phyloP scores from a whole-genome alignment of 2,888 invertebrate genomes.

The Glyphotaelius pellucidus region DNA sequence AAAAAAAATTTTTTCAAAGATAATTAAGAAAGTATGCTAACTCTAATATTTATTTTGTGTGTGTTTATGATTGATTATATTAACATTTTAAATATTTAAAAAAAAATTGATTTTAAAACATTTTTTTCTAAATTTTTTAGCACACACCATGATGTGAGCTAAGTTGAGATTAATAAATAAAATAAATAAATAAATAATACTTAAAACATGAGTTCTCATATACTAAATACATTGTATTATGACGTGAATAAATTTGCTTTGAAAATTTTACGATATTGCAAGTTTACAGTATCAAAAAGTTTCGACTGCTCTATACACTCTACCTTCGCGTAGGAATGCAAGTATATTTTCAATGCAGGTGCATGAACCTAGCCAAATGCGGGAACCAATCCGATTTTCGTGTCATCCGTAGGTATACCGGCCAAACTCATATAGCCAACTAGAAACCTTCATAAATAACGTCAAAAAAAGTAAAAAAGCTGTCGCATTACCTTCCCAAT shows the following conservation, averaged over 20 bases:
- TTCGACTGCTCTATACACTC: conserved; percentile 24
- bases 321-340: conserved; percentile 16
- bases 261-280: background rate
- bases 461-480: background rate
- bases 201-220: background rate
- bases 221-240: background rate
- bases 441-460: conserved; percentile 10
- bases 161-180: too few species aligned
- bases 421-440: background rate
- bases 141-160: too few species aligned
- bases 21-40: too few species aligned
- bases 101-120: too few species aligned
- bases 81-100: too few species aligned
- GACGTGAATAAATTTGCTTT: background rate
- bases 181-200: too few species aligned
- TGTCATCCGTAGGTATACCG: background rate
- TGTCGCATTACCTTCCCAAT: background rate
- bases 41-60: too few species aligned
- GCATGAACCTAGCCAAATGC: conserved; percentile 42
- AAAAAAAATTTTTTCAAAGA: too few species aligned
- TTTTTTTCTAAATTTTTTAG: too few species aligned
- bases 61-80: too few species aligned
- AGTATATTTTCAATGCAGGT: conserved; percentile 29
- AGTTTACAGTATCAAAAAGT: background rate
- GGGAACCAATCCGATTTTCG: conserved; percentile 38